Base-by-base conservation (phyloP, 2,113 vertebrate genomes). In the Prionailurus bengalensis region DNA sequence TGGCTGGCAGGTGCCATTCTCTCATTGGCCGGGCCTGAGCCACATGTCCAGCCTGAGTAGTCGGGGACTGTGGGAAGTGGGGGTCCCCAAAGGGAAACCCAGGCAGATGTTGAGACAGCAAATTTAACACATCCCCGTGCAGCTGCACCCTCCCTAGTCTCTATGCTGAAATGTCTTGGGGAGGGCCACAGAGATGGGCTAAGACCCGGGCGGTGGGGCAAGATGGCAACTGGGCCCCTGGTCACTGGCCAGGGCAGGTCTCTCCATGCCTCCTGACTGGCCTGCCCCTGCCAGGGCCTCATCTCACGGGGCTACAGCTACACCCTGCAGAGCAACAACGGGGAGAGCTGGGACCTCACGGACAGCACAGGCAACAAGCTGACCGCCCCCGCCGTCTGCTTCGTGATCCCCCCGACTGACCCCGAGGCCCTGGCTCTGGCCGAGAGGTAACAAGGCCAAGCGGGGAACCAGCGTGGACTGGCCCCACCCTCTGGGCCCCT, bases 331-430 rank as follows among this genome's bases (percentile, higher is more conserved):
- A 99, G 98, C 79, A 99, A 99, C 98, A 99, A 98, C 0, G 99
- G 99, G 1, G 84, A 98, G 36, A 89, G 98, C 94, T 99, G 99
- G 99, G 99, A 99, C 4, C 99, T 99, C 94, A 99, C 99, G 2
- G 99, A 99, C 55, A 84, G 98, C 1, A 45, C 98, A 0, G 99
- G 99, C 39, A 99, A 93, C 61, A 98, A 98, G 45, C 39, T 99
- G 97, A 99, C 97, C 0, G 99, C 99, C 27, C 99, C 99, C 0
- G 99, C 99, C 0, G 98, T 99, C 94, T 99, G 99, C 98, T 99
- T 99, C 98, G 98, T 99, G 96, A 99, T 99, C 78, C 99, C 99
- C 12, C 99, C 99, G 0, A 99, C 99, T 0, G 99, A 99, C 94
- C 96, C 99, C 0, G 99, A 99, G 76, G 99, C 99, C 0, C 96